Percentiles rank a stretch among this genome's conserved stretches.
Evolutionary conservation across 1,140 invertebrate species (phyloP).

Genomic region (Pseudomyrmex gracilis): DNA sequence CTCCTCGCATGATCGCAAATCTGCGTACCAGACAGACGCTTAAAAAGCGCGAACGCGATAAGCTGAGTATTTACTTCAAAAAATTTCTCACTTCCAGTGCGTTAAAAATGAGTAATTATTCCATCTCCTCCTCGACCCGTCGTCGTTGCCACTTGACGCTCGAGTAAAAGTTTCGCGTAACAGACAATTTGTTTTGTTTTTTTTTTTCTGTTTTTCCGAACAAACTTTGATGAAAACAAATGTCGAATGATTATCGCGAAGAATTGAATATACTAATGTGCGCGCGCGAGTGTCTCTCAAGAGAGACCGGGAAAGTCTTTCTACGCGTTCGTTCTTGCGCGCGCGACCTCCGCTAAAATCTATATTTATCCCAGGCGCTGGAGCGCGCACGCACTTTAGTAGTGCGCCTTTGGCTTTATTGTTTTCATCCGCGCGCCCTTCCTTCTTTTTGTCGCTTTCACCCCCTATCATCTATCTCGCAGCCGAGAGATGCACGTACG

Average conservation of each 20-base stretch:
- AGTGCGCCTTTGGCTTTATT: constrained; percentile 78
- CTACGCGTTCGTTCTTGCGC: constrained; percentile 72
- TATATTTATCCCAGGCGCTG: constrained; percentile 81
- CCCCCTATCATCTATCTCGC: constrained; percentile 45
- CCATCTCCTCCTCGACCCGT: too few relatives aligned
- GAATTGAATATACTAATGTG: background rate
- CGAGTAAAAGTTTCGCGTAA: too few relatives aligned
- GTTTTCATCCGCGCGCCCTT: constrained; percentile 64
- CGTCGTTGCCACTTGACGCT: too few relatives aligned
- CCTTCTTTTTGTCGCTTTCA: constrained; percentile 72
- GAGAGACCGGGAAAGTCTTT: constrained; percentile 72
- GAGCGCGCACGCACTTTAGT: constrained; percentile 79
- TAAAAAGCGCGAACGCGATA: background rate
- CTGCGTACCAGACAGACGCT: too few relatives aligned
- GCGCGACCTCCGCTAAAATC: constrained; percentile 81
- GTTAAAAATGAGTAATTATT: too few relatives aligned
- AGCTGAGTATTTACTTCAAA: too few relatives aligned
- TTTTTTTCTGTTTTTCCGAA: too few relatives aligned
- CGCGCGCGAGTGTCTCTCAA: too few relatives aligned
- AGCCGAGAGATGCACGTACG: constrained; percentile 48
- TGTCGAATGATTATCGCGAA: background rate
- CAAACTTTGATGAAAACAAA: background rate
- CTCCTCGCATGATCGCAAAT: background rate
- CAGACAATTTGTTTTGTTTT: too few relatives aligned
- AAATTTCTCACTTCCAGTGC: too few relatives aligned